Percentiles rank a stretch among this genome's conserved stretches.
Evolutionary conservation across 2,113 vertebrate genomes (phyloP).

Genomic region (Macquaria ambigua): DNA sequence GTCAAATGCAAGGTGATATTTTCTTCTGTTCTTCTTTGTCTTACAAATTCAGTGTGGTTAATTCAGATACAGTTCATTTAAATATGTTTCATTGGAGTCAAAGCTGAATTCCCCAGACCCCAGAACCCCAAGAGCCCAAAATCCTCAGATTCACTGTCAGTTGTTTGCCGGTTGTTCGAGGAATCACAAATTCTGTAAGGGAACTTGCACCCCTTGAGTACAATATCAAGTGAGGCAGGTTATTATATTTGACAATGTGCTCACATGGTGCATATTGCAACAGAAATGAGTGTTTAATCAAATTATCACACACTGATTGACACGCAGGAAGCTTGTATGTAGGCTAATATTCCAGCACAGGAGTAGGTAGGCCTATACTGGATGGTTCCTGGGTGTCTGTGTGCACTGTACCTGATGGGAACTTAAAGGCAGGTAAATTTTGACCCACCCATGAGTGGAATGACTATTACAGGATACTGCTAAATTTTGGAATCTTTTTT

Average conservation of each 20-base stretch:
- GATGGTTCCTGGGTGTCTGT: not conserved
- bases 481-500: not conserved
- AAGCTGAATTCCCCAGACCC: not conserved
- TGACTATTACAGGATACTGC: not conserved
- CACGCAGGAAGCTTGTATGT: not conserved
- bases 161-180: not conserved
- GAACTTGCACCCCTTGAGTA: not conserved
- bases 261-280: not conserved
- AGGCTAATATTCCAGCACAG: not conserved
- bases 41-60: not conserved
- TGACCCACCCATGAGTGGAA: not conserved
- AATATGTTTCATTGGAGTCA: not conserved
- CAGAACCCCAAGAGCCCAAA: not conserved
- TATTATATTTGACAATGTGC: not conserved
- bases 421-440: too few species aligned
- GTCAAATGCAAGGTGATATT: not conserved
- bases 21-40: fast-evolving
- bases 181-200: not conserved
- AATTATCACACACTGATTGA: not conserved
- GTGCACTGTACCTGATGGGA: not conserved
- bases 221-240: not conserved
- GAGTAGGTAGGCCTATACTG: not conserved
- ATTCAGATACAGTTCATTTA: not conserved
- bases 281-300: not conserved
- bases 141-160: too few species aligned